Percentiles rank a stretch among this genome's conserved stretches.
These are phyloP conservation scores for Malurus splendens DNA, from an alignment of 2,797 vertebrate species.

Conservation along the genomic window DNA sequence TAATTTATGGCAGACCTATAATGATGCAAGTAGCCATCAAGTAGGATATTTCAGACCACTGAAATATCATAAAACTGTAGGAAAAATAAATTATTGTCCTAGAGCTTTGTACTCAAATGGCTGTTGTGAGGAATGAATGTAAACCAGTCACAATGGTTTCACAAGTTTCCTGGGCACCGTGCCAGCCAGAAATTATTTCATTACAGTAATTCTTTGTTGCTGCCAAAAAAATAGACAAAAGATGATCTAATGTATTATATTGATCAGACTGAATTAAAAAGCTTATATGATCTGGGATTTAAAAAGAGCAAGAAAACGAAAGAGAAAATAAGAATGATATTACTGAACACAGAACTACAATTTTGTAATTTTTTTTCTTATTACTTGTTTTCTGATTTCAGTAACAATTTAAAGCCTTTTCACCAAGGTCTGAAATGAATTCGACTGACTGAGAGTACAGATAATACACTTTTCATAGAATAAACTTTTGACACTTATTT, in stretches of 20 bases:
- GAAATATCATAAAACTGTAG: slow-evolving; percentile 61
- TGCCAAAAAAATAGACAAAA: slow-evolving; percentile 36
- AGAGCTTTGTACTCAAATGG: slow-evolving; percentile 40
- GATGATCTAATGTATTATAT: neutral
- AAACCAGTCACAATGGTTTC: slow-evolving; percentile 22
- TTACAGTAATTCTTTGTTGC: slow-evolving; percentile 48
- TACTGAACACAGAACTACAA: neutral
- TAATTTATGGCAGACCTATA: slow-evolving; percentile 37
- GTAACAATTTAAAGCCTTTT: neutral
- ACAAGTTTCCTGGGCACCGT: slow-evolving; percentile 40
- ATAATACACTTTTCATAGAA: neutral
- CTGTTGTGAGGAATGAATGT: neutral
- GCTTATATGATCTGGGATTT: neutral
- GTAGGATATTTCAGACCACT: slow-evolving; percentile 53
- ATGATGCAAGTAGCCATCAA: slow-evolving; percentile 52
- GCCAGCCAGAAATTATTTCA: slow-evolving; percentile 56
- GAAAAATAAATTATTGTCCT: slow-evolving; percentile 54
- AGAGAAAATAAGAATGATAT: neutral
- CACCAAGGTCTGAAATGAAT: neutral
- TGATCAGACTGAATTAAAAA: slow-evolving; percentile 21
- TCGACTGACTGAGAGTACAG: neutral
- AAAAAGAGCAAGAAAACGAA: neutral
- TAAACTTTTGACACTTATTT: neutral
- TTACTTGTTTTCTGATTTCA: neutral
- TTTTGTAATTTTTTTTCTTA: neutral